Base-by-base conservation (phyloP, 2,113 vertebrate species). In the Acrocephalus arundinaceus region DNA sequence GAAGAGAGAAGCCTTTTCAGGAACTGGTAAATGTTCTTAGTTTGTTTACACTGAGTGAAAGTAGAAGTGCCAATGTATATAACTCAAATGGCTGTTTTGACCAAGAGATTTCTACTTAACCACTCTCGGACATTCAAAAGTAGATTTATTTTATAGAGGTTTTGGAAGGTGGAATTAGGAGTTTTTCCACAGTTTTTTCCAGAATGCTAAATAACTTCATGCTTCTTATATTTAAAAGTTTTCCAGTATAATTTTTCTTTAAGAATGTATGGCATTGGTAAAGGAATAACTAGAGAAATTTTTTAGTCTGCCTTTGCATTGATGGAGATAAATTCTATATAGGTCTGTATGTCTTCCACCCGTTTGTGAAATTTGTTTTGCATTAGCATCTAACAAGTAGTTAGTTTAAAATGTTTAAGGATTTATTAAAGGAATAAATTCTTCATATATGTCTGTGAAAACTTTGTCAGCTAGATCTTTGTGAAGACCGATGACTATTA, bases 161-260 rank as follows among this genome's bases (percentile, higher is more conserved):
- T 48, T 58, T 10, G 9, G 1, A 5, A 19, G 11, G 13, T 1
- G 2, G 2, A 33, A 20, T 27, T 54, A 3, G 5, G 3, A 3
- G 71, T 14, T 51, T 58, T 45, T 3, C 17, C 4, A 13, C 24
- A 4, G 11, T 39, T 61, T 84, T 79, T 83, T 49, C 15, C 8
- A 37, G 9, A 71, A 41, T 45, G 7, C 3, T 54, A 55, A 58
- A 58, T 33, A 30, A 20, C 7, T 45, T 37, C 1, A 23, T 51
- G 7, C 9, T 54, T 75, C 33, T n/a, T 62, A 39, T 3, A 2
- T 65, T 72, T 79, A 33, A 57, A 76, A 15, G 0, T 65, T 85
- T 71, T 62, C 23, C 10, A 45, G 1, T 13, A 45, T 18, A 0
- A 25, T 55, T 72, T 65, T 61, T 57, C 12, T 66, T 63, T 58